Percentiles rank a stretch among this genome's conserved stretches.
Evolutionary conservation across 2,888 invertebrate species (phyloP).

Genomic region (Timandra comae): DNA sequence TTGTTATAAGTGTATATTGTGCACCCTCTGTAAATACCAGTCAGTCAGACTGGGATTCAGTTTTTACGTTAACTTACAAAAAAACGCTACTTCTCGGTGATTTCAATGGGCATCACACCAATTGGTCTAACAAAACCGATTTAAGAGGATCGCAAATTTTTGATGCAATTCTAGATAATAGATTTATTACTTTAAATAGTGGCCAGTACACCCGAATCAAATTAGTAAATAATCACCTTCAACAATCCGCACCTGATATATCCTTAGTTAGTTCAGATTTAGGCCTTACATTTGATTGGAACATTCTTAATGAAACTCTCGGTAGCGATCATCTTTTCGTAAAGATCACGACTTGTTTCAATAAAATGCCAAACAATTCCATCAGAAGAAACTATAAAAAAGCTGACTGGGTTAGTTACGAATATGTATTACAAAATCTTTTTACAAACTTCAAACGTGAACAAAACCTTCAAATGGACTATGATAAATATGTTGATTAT

Average conservation of each 20-base stretch:
- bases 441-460: not conserved
- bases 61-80: too few species aligned
- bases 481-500: too few species aligned
- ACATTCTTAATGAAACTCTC: not conserved
- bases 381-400: not conserved
- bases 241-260: not conserved
- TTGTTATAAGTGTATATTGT: constrained; percentile 14
- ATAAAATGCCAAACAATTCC: not conserved
- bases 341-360: too few species aligned
- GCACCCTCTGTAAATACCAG: constrained; percentile 10
- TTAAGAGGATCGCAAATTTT: constrained; percentile 5
- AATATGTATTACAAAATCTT: not conserved
- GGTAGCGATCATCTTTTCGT: not conserved
- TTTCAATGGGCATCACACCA: too few species aligned
- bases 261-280: not conserved
- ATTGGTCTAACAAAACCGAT: too few species aligned
- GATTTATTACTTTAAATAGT: constrained; percentile 12
- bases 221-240: constrained; percentile 6
- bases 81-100: too few species aligned
- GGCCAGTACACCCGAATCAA: constrained; percentile 13
- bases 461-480: not conserved
- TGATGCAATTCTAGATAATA: constrained; percentile 5
- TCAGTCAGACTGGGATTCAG: constrained; percentile 16
- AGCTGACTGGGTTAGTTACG: not conserved
- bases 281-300: not conserved